phyloP scores from a whole-genome alignment of 2,888 invertebrate species.

The Lasioglossum calceatum region DNA sequence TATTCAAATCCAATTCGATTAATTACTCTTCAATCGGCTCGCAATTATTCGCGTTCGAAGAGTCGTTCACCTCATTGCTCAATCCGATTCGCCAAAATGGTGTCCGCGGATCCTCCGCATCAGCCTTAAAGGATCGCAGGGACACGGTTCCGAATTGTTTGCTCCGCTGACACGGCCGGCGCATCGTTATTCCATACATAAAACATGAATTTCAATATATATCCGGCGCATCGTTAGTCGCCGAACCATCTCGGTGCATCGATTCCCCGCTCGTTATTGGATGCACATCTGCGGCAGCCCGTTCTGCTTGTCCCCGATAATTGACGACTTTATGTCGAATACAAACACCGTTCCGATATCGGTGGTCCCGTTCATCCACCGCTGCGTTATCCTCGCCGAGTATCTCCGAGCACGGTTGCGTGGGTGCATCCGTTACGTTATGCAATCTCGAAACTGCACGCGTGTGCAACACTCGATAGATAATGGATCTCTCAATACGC shows the following conservation, averaged over 20 bases:
- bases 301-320: slow-evolving; percentile 51
- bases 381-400: slow-evolving; percentile 47
- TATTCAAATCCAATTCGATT: background rate
- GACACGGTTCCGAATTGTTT: background rate
- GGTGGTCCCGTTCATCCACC: slow-evolving; percentile 59
- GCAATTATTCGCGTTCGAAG: background rate
- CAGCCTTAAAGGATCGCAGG: background rate
- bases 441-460: slow-evolving; percentile 47
- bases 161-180: background rate
- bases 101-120: background rate
- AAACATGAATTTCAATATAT: slow-evolving; percentile 54
- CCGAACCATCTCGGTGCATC: slow-evolving; percentile 23
- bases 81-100: background rate
- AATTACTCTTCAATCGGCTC: background rate
- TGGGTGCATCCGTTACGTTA: slow-evolving; percentile 59
- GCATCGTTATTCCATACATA: slow-evolving; percentile 44
- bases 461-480: slow-evolving; percentile 29
- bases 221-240: slow-evolving; percentile 45
- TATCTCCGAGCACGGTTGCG: slow-evolving; percentile 36
- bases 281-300: slow-evolving; percentile 25
- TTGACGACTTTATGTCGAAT: slow-evolving; percentile 54
- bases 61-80: background rate
- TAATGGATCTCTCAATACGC: slow-evolving; percentile 41
- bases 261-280: slow-evolving; percentile 43
- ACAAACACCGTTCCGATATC: slow-evolving; percentile 49